These are phyloP conservation scores for Drosophila baimaii DNA, from an alignment of 1,140 invertebrate species.

Conservation along the genomic window DNA sequence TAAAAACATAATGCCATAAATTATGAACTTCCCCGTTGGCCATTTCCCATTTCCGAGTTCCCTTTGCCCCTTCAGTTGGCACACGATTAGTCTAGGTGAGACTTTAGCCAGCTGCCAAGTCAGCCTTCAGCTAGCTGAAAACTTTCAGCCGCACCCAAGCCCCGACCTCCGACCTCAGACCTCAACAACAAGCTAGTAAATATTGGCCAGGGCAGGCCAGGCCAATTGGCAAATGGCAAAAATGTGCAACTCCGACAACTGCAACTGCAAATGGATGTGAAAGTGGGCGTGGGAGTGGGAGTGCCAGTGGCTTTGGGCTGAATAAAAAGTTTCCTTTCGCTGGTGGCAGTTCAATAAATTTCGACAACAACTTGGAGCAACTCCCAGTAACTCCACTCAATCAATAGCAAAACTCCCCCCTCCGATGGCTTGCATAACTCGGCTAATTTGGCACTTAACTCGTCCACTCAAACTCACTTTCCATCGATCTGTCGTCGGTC, in stretches of 20 bases:
- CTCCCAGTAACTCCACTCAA: conserved; percentile 26
- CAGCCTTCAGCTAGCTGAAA: conserved; percentile 42
- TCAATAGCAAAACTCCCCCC: conserved; percentile 16
- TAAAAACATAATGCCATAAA: conserved; percentile 54
- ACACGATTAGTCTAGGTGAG: conserved; percentile 56
- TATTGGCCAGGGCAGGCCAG: conserved; percentile 38
- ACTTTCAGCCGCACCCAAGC: conserved; percentile 19
- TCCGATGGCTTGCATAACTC: conserved; percentile 35
- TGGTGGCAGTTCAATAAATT: conserved; percentile 70
- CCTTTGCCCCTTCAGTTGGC: conserved; percentile 45
- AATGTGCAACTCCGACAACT: conserved; percentile 59
- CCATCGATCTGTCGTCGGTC: conserved; percentile 4
- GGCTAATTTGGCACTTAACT: conserved; percentile 62
- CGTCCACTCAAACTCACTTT: conserved; percentile 42
- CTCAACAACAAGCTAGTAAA: conserved; percentile 63
- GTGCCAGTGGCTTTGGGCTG: conserved; percentile 15
- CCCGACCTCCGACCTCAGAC: background rate
- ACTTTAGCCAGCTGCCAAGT: conserved; percentile 54
- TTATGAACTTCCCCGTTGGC: conserved; percentile 52
- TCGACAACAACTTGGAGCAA: conserved; percentile 73
- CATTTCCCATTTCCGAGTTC: conserved; percentile 36
- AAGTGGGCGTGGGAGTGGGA: background rate
- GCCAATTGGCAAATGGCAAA: conserved; percentile 52
- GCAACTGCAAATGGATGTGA: conserved; percentile 29
- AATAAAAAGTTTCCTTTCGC: conserved; percentile 44